Evolutionary conservation across 1,140 invertebrate genomes (phyloP).

Genomic region (Ceratina japonica): DNA sequence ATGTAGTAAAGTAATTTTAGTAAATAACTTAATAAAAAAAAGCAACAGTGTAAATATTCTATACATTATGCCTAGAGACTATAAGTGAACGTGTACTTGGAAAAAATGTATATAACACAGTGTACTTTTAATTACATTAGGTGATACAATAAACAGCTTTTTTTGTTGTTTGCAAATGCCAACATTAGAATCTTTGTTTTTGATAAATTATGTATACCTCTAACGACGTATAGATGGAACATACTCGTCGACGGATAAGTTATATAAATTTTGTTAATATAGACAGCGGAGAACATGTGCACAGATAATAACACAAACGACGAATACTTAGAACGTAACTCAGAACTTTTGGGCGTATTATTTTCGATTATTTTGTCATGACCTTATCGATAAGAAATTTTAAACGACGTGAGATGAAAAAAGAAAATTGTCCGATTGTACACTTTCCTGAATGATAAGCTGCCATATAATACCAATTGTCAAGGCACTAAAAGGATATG

Average conservation of each 20-base stretch:
- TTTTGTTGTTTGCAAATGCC: constrained; percentile 79
- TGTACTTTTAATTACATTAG: constrained; percentile 80
- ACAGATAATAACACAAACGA: constrained; percentile 12
- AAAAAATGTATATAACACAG: constrained; percentile 79
- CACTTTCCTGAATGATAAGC: constrained; percentile 4
- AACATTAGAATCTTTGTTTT: constrained; percentile 55
- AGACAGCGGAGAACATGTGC: constrained; percentile 16
- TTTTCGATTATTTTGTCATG: constrained; percentile 35
- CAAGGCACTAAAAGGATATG: constrained; percentile 38
- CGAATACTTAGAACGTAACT: constrained; percentile 9
- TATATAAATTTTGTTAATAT: constrained; percentile 26
- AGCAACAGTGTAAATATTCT: constrained; percentile 70
- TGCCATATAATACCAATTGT: constrained; percentile 19
- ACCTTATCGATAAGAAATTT: constrained; percentile 34
- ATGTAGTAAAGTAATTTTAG: constrained; percentile 69
- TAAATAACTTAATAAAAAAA: constrained; percentile 72
- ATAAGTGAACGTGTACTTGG: constrained; percentile 78
- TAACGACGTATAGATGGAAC: constrained; percentile 2
- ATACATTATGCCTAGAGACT: constrained; percentile 77
- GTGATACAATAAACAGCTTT: constrained; percentile 78
- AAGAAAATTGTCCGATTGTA: constrained; percentile 37
- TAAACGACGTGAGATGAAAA: background rate
- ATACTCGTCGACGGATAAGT: constrained; percentile 25
- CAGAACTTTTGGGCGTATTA: constrained; percentile 27
- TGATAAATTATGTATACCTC: constrained; percentile 33